Evolutionary conservation across 1,140 invertebrate species (phyloP).

Genomic region (Yoshiicerus persimilis): DNA sequence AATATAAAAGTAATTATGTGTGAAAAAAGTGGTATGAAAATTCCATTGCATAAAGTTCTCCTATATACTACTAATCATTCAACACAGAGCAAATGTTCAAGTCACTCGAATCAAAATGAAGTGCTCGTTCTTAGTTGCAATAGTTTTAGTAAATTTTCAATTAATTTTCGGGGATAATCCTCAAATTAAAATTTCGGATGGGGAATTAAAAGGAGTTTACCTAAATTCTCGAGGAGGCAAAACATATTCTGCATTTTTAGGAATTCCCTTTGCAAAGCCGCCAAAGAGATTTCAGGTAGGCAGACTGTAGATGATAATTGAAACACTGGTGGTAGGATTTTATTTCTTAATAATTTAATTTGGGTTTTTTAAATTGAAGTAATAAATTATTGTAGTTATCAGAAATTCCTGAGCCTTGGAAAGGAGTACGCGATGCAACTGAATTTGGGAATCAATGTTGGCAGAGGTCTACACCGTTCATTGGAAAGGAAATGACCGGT

Average conservation of each 20-base stretch:
- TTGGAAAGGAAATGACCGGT: neutral
- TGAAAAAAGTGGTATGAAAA: no score
- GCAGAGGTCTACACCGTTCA: conserved; percentile 48
- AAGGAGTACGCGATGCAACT: conserved; percentile 54
- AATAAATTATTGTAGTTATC: conserved; percentile 44
- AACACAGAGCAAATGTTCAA: no score
- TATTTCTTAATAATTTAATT: no score
- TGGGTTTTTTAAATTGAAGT: no score
- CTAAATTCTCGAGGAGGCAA: neutral
- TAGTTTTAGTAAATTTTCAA: neutral
- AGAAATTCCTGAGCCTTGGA: conserved; percentile 53
- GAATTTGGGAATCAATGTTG: conserved; percentile 53
- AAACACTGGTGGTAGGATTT: no score
- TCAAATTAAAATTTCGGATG: neutral
- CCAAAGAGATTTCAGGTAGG: neutral
- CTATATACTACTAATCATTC: no score
- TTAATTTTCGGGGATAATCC: neutral
- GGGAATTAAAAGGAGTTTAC: neutral
- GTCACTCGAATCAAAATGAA: no score
- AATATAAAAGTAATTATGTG: no score
- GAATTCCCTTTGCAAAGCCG: neutral
- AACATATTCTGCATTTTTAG: neutral
- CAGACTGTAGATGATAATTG: neutral
- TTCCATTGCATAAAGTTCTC: no score
- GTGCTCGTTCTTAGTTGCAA: neutral